Conservation (phyloP, 1,140 invertebrate genomes). For the Trichoplusia ni region DNA sequence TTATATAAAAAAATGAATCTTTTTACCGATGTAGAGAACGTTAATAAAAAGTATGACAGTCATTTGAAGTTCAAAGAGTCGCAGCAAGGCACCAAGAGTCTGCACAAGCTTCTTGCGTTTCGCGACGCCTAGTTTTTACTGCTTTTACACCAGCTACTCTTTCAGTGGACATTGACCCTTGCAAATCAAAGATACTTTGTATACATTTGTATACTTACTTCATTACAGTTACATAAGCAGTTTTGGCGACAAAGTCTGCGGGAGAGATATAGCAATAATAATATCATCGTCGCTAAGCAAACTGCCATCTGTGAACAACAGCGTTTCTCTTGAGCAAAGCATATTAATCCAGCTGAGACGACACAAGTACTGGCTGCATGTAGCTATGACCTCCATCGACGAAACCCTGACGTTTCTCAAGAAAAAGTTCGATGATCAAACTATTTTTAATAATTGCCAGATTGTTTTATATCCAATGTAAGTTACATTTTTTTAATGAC, state of each 20-base stretch:
- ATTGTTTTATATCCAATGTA: slow-evolving; percentile 82
- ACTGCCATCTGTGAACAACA: background rate
- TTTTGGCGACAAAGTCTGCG: slow-evolving; percentile 82
- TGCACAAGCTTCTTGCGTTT: too few species aligned
- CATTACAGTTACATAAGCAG: slow-evolving; percentile 79
- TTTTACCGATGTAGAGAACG: too few species aligned
- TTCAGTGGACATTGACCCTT: too few species aligned
- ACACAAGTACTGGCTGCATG: slow-evolving; percentile 83
- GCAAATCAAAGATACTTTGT: background rate
- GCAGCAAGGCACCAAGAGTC: too few species aligned
- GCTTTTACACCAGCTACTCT: too few species aligned
- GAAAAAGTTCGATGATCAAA: slow-evolving; percentile 69
- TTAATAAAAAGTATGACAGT: too few species aligned
- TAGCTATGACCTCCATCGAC: slow-evolving; percentile 78
- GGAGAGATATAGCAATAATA: slow-evolving; percentile 79
- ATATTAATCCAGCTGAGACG: slow-evolving; percentile 68
- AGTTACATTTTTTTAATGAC: slow-evolving; percentile 41
- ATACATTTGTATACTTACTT: slow-evolving; percentile 3
- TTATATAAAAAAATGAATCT: too few species aligned
- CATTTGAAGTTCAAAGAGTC: too few species aligned
- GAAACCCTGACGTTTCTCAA: slow-evolving; percentile 79
- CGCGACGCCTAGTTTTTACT: too few species aligned
- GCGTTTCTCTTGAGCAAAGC: slow-evolving; percentile 37
- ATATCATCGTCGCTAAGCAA: slow-evolving; percentile 52
- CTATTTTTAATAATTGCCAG: slow-evolving; percentile 81